Conservation (phyloP, 2,113 vertebrate species). For the Cepphus grylle region DNA sequence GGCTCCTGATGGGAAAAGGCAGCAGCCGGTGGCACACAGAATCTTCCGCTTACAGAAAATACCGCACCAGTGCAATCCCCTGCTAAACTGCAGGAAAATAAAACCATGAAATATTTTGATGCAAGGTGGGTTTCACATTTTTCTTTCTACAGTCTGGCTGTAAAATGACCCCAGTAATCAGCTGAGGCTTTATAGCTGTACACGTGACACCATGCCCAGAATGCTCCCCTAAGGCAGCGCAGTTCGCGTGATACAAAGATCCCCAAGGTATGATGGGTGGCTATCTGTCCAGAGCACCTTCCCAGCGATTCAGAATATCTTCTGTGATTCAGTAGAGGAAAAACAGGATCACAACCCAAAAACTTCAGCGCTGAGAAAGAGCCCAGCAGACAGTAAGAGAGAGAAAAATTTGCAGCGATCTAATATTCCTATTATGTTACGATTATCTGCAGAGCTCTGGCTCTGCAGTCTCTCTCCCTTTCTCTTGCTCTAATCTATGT, state of each 20-base stretch:
- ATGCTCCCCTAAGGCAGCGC: neutral
- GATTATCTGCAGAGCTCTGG: neutral
- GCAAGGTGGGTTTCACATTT: neutral
- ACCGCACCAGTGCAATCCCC: neutral
- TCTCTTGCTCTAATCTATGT: conserved; percentile 12
- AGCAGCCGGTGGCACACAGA: neutral
- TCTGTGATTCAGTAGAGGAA: neutral
- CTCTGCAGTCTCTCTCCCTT: conserved; percentile 15
- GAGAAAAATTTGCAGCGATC: neutral
- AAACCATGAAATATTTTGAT: neutral
- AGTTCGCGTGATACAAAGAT: neutral
- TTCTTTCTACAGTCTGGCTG: neutral
- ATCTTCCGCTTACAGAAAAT: neutral
- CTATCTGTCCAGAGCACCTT: neutral
- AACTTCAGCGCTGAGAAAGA: neutral
- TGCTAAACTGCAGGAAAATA: neutral
- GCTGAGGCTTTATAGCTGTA: neutral
- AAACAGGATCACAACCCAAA: neutral
- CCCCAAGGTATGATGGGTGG: neutral
- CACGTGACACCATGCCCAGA: neutral
- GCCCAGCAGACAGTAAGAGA: neutral
- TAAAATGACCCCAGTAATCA: neutral
- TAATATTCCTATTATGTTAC: conserved; percentile 31
- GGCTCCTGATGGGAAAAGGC: neutral
- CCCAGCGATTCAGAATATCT: neutral